phyloP scores from a whole-genome alignment of 2,888 invertebrate species.

The Zonitis immaculata region DNA sequence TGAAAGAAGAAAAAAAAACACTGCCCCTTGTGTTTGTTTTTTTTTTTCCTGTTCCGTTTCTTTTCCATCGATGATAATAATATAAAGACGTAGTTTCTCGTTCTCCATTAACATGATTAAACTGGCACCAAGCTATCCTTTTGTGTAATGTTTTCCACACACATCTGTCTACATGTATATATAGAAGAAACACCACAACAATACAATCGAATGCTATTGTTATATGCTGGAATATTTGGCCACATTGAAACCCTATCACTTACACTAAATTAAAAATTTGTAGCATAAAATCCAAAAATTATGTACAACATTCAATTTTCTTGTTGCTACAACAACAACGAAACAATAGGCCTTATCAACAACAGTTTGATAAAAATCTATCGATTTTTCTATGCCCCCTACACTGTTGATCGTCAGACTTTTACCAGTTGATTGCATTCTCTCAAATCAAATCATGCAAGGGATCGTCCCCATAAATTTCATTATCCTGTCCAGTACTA shows the following conservation, averaged over 20 bases:
- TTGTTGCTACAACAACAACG: no score
- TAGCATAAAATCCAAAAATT: neutral
- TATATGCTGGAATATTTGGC: constrained; percentile 26
- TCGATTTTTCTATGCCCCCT: neutral
- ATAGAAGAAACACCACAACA: constrained; percentile 34
- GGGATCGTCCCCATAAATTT: constrained; percentile 2
- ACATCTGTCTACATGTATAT: no score
- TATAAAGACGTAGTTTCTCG: constrained; percentile 14
- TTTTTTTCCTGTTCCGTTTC: no score
- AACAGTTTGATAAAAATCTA: neutral
- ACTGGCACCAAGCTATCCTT: constrained; percentile 40
- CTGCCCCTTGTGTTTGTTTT: neutral
- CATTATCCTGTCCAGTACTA: neutral
- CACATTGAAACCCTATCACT: constrained; percentile 33
- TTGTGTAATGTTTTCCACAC: constrained; percentile 29
- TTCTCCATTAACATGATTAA: constrained; percentile 43
- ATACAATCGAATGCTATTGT: constrained; percentile 34
- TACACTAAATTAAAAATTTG: constrained; percentile 33
- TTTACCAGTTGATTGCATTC: constrained; percentile 2
- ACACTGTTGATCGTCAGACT: neutral
- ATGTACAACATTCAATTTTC: no score
- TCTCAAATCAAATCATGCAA: constrained; percentile 1
- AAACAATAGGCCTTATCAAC: neutral
- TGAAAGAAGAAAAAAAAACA: neutral
- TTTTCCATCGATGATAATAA: constrained; percentile 1